Evolutionary conservation across 2,113 vertebrate genomes (phyloP).

Genomic region (Alouatta palliata): DNA sequence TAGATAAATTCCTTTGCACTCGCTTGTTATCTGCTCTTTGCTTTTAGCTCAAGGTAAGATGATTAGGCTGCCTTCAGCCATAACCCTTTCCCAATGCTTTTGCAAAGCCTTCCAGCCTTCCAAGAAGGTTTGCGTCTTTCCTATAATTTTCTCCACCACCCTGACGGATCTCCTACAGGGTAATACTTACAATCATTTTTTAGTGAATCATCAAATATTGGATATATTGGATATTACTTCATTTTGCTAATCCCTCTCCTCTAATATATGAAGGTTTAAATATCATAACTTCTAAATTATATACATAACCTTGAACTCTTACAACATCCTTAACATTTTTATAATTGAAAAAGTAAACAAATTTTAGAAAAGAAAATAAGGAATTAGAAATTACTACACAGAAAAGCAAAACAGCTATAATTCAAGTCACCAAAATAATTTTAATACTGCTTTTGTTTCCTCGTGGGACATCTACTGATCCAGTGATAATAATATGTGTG

Average conservation of each 20-base stretch:
- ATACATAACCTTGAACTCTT: neutral
- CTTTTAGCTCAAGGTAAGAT: too few species aligned
- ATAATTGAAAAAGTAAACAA: neutral
- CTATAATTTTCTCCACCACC: too few species aligned
- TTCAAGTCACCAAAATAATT: slow-evolving; percentile 12
- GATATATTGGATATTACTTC: neutral
- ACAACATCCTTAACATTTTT: neutral
- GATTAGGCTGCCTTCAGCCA: too few species aligned
- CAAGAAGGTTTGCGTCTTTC: too few species aligned
- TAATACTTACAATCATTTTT: neutral
- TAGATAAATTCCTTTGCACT: too few species aligned
- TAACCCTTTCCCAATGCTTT: too few species aligned
- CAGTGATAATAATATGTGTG: neutral
- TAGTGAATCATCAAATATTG: neutral
- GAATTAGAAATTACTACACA: neutral
- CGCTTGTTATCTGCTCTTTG: too few species aligned
- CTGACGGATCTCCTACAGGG: neutral
- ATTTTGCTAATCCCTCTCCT: neutral
- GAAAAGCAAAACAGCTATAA: neutral
- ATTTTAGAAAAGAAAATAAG: neutral
- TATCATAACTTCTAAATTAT: neutral
- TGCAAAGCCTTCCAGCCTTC: too few species aligned
- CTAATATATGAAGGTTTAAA: neutral
- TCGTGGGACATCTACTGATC: neutral
- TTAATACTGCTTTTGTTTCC: neutral